Evolutionary conservation across 2,797 vertebrate species (phyloP).

Genomic region (Eulemur coronatus): DNA sequence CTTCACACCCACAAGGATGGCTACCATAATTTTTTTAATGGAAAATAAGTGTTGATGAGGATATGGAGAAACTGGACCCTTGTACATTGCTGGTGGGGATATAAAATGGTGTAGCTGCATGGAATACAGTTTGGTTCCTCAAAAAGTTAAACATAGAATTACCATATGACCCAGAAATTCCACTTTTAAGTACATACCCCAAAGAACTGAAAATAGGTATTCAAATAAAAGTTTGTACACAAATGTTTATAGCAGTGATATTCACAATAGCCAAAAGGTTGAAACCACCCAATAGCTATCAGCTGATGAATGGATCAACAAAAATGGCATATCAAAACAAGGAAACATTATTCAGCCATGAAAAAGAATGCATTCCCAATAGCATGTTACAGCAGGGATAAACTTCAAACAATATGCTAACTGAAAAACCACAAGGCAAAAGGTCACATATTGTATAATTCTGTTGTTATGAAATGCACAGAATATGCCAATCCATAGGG

Average conservation of each 20-base stretch:
- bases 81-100: background rate
- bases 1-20: background rate
- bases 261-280: background rate
- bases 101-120: background rate
- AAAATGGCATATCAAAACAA: background rate
- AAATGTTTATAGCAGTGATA: background rate
- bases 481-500: background rate
- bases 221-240: background rate
- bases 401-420: background rate
- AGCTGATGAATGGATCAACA: background rate
- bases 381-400: background rate
- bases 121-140: background rate
- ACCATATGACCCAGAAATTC: background rate
- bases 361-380: background rate
- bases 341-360: background rate
- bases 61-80: background rate
- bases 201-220: background rate
- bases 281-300: background rate
- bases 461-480: background rate
- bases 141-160: background rate
- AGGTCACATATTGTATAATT: background rate
- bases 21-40: background rate
- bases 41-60: background rate
- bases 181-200: background rate
- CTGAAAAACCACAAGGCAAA: background rate